Evolutionary conservation across 37 sponge, comb jelly and placozoan species (phyloP), one percentile per base, ranked within the genome.

Genomic region (Halisarca cf. caerulea): DNA sequence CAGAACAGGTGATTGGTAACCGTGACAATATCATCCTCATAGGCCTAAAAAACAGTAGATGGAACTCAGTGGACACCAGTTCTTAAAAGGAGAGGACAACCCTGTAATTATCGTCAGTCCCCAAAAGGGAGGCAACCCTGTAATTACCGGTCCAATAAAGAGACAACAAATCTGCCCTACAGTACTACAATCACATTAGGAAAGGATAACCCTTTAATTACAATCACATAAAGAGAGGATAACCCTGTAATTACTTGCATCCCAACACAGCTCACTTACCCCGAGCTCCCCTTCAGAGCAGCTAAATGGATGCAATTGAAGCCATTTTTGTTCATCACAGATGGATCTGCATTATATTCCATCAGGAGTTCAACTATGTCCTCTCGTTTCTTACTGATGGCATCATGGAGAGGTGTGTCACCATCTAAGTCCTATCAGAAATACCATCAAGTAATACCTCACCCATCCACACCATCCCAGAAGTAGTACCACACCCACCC

Each of bases 331-430:
- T 97, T 97, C 34, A 93, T 75, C 17, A 92, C 61, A 18, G 79
- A 36, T 6, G 89, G 33, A 44, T 97, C 95, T 7, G 96, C 96
- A 5, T 79, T 72, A 0, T 78, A 86, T 36, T 95, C 94, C 25
- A 95, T 51, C 54, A 97, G 66, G 5, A 95, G 80, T 41, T 82
- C 35, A 7, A 95, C 93, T 43, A 94, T 88, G 78, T 93, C 95
- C 24, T 97, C 96, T 1, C 94, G 30, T 66, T 92, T 90, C 87
- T 92, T 92, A 5, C 86, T 80, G 58, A 97, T 90, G 40, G 98
- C 98, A 84, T 95, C 95, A 44, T 97, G 98, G 7, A 97, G 92
- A 9, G 98, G 98, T 1, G 98, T 95, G 81, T 97, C 95, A 20
- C 98, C 98, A n/a, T 88, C 89, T 9, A 85, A 84, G 62, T 97